phyloP scores from a whole-genome alignment of 2,113 vertebrate species.

The Malurus alboscapulatus region DNA sequence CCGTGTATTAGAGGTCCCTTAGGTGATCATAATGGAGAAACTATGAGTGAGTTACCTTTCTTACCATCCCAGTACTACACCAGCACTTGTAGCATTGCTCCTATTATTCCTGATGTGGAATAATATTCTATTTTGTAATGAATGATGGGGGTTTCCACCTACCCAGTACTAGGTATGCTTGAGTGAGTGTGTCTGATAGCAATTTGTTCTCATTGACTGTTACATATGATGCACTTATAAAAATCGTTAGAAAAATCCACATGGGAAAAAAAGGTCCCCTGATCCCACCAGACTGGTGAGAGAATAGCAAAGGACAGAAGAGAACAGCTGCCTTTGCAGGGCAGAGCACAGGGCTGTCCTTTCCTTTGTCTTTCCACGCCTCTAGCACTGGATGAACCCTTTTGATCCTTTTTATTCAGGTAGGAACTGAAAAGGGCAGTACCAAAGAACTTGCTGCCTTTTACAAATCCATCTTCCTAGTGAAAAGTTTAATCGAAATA shows the following conservation, averaged over 20 bases:
- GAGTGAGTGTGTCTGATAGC: neutral
- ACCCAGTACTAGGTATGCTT: neutral
- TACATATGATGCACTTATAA: neutral
- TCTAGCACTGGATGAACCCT: neutral
- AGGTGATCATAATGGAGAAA: neutral
- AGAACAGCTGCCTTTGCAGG: neutral
- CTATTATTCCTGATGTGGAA: neutral
- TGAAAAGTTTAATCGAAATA: neutral
- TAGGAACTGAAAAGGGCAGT: neutral
- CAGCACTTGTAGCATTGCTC: neutral
- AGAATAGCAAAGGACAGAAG: neutral
- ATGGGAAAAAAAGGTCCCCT: neutral
- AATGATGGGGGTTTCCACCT: neutral
- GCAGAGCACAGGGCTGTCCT: neutral
- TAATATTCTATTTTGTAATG: no score
- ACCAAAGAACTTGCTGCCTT: neutral
- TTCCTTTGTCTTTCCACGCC: rapidly evolving
- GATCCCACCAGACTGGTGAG: neutral
- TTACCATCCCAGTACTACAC: neutral
- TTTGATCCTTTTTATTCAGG: neutral
- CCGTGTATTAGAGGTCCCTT: neutral
- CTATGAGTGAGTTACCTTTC: neutral
- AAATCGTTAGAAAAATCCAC: neutral
- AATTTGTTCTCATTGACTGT: neutral
- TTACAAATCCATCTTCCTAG: neutral